These are phyloP conservation scores for Piscicola geometra DNA, from an alignment of 2,888 invertebrate species.

Conservation along the genomic window DNA sequence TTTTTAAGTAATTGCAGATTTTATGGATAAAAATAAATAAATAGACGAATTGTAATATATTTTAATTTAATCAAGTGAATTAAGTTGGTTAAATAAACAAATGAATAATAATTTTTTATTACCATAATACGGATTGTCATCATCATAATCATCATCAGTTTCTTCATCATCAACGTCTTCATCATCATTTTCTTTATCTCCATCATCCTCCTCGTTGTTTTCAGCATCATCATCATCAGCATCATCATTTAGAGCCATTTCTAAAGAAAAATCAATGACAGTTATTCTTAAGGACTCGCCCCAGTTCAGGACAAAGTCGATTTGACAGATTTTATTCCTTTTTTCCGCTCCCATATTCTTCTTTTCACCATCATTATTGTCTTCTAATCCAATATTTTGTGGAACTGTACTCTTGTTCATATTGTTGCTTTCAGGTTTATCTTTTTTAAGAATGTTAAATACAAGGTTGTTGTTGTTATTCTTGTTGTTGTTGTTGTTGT, in stretches of 20 bases:
- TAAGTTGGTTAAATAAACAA: too few species aligned
- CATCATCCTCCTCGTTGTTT: not conserved
- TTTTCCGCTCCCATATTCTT: too few species aligned
- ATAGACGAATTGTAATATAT: too few species aligned
- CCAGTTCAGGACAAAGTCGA: not conserved
- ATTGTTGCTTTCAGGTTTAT: not conserved
- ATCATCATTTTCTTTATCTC: not conserved
- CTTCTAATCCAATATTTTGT: not conserved
- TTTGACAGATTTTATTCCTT: not conserved
- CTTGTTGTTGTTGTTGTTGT: conserved; percentile 1
- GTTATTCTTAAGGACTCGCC: not conserved
- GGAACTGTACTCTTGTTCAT: not conserved
- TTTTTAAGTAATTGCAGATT: too few species aligned
- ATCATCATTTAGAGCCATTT: not conserved
- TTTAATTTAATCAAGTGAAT: too few species aligned
- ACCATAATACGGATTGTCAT: too few species aligned
- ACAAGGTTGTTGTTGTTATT: not conserved
- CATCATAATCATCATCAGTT: not conserved
- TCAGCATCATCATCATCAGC: not conserved
- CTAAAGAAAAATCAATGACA: not conserved
- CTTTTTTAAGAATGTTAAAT: not conserved
- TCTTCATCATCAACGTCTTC: not conserved
- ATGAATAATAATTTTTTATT: too few species aligned
- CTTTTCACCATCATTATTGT: not conserved
- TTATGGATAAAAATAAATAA: too few species aligned